Percentiles rank a stretch among this genome's conserved stretches.
Evolutionary conservation across 1,140 invertebrate species (phyloP).

Genomic region (Lethrus apterus): DNA sequence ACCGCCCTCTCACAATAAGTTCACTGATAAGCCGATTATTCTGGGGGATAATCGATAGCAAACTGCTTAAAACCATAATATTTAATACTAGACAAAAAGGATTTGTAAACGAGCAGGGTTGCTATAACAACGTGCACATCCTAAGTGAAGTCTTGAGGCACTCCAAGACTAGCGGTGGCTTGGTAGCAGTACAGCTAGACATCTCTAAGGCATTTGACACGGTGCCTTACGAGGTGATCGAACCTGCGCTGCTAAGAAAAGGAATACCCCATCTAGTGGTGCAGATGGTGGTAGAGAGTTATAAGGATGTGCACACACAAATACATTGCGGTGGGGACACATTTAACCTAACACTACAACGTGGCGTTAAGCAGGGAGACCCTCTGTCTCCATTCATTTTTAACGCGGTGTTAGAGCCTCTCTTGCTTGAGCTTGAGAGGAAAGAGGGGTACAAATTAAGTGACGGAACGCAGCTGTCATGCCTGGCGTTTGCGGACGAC

Average conservation of each 20-base stretch:
- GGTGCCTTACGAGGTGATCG: conserved; percentile 27
- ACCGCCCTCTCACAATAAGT: too few relatives aligned
- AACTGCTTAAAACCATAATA: conserved; percentile 11
- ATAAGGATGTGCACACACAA: conserved; percentile 5
- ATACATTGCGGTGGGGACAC: background rate
- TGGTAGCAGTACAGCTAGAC: conserved; percentile 22
- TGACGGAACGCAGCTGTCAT: conserved; percentile 8
- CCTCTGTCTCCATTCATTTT: conserved; percentile 37
- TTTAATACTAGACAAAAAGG: conserved; percentile 25
- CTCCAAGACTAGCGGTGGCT: background rate
- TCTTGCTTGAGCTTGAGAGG: background rate
- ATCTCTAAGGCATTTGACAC: conserved; percentile 37
- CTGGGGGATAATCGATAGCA: conserved; percentile 24
- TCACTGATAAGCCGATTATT: conserved; percentile 24
- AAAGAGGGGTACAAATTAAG: background rate
- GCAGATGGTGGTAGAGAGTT: conserved; percentile 2
- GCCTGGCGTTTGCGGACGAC: conserved; percentile 37
- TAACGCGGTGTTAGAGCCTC: conserved; percentile 35
- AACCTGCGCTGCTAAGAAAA: too few relatives aligned
- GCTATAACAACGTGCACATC: conserved; percentile 19
- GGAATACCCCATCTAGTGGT: conserved; percentile 23
- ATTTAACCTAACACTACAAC: conserved; percentile 19
- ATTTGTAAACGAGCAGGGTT: conserved; percentile 21
- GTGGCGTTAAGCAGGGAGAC: conserved; percentile 40
- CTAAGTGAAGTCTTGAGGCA: conserved; percentile 16